Evolutionary conservation across 1,140 invertebrate genomes (phyloP).

Genomic region (Drosophila insularis): DNA sequence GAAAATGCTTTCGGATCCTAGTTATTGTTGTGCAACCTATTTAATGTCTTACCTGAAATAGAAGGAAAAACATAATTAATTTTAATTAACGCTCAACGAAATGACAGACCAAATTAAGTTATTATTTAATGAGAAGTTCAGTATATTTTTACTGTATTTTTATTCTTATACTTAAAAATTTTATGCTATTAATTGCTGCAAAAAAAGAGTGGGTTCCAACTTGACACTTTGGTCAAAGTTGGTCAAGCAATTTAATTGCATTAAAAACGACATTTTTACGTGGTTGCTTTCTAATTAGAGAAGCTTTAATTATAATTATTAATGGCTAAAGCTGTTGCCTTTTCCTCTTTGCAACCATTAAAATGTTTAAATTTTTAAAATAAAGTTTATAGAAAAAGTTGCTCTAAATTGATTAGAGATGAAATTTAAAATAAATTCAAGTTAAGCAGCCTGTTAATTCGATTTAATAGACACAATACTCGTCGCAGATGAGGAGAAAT

Average conservation of each 20-base stretch:
- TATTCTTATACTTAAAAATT: slow-evolving; percentile 24
- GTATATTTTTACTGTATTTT: slow-evolving; percentile 8
- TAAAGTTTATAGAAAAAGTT: not conserved
- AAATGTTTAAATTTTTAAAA: slow-evolving; percentile 12
- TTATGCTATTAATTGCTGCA: slow-evolving; percentile 45
- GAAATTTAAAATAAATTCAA: slow-evolving; percentile 11
- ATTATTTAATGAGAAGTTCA: slow-evolving; percentile 20
- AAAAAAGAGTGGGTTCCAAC: slow-evolving; percentile 15
- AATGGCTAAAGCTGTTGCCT: not conserved
- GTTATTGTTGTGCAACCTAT: slow-evolving; percentile 5
- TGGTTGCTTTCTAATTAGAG: slow-evolving; percentile 57
- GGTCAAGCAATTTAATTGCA: slow-evolving; percentile 47
- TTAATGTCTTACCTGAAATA: slow-evolving; percentile 30
- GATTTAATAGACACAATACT: slow-evolving; percentile 5
- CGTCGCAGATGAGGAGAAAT: not conserved
- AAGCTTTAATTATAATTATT: slow-evolving; percentile 56
- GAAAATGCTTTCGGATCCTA: slow-evolving; percentile 1
- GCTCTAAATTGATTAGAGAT: not conserved
- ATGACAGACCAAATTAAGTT: slow-evolving; percentile 40
- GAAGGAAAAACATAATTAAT: slow-evolving; percentile 48
- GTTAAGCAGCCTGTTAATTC: slow-evolving; percentile 20
- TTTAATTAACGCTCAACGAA: slow-evolving; percentile 45
- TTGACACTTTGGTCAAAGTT: slow-evolving; percentile 21
- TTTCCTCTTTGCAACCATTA: not conserved
- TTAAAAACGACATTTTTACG: slow-evolving; percentile 56